Conservation (phyloP, 2,797 vertebrate species). For the Brachyrhaphis roseni region DNA sequence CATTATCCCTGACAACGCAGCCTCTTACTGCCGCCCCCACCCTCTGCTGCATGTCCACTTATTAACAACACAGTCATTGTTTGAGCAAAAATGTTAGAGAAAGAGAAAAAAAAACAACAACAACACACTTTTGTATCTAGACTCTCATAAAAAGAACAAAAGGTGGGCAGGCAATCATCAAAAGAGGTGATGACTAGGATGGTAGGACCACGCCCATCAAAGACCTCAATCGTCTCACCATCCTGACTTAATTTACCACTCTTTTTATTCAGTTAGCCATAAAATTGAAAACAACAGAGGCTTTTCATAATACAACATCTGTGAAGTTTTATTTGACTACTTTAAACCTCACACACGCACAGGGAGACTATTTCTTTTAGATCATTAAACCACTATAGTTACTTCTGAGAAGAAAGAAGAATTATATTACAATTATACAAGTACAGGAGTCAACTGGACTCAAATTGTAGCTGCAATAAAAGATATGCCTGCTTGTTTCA, state of each 20-base stretch:
- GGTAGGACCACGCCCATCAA: conserved; percentile 62
- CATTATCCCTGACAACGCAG: conserved; percentile 45
- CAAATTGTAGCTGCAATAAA: neutral
- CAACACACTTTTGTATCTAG: neutral
- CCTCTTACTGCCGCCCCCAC: neutral
- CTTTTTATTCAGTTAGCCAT: neutral
- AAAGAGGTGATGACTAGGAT: conserved; percentile 16
- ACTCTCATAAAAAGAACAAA: conserved; percentile 51
- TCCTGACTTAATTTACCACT: neutral
- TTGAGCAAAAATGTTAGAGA: conserved; percentile 9
- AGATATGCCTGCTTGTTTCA: neutral
- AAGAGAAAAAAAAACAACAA: neutral
- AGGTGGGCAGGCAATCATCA: conserved; percentile 25
- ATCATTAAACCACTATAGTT: neutral
- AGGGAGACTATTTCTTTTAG: neutral
- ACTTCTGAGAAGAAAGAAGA: neutral
- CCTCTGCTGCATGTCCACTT: neutral
- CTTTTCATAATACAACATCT: neutral
- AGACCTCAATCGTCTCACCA: conserved; percentile 37
- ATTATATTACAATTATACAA: neutral
- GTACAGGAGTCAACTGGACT: neutral
- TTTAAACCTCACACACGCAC: neutral
- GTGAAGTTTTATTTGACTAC: neutral
- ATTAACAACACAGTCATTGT: conserved; percentile 21
- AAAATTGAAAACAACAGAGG: neutral